Evolutionary conservation across 2,888 invertebrate species (phyloP).

Genomic region (Folsomia manolachei): DNA sequence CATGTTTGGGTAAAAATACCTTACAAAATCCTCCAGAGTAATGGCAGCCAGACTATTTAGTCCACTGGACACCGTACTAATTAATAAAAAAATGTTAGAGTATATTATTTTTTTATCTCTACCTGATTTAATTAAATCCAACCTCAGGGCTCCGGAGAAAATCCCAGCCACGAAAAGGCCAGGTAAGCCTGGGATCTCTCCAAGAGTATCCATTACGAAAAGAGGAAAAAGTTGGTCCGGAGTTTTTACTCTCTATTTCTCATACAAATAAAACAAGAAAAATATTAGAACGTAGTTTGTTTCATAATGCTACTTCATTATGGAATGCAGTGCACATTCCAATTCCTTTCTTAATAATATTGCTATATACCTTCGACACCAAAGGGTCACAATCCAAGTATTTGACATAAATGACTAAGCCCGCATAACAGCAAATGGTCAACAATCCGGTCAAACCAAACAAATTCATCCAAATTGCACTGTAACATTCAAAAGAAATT

Average conservation of each 20-base stretch:
- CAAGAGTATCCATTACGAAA: slow-evolving; percentile 82
- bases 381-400: slow-evolving; percentile 83
- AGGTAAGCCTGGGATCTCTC: slow-evolving; percentile 58
- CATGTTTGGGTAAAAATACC: slow-evolving; percentile 42
- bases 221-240: slow-evolving; percentile 81
- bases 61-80: slow-evolving; percentile 91
- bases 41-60: slow-evolving; percentile 89
- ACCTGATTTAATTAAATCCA: slow-evolving; percentile 8
- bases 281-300: neutral
- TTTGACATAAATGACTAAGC: slow-evolving; percentile 79
- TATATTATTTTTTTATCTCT: neutral
- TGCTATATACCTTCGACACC: slow-evolving; percentile 65
- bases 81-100: neutral
- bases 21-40: slow-evolving; percentile 59
- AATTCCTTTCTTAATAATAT: no score
- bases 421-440: slow-evolving; percentile 76
- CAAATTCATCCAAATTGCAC: slow-evolving; percentile 56
- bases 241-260: slow-evolving; percentile 62
- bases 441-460: slow-evolving; percentile 72
- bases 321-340: no score
- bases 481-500: slow-evolving; percentile 31
- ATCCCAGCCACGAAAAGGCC: slow-evolving; percentile 91
- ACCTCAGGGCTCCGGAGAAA: slow-evolving; percentile 76
- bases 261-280: slow-evolving; percentile 11
- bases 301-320: neutral